These are phyloP conservation scores for Drosophila bipectinata DNA, from an alignment of 1,140 invertebrate genomes.

Conservation along the genomic window DNA sequence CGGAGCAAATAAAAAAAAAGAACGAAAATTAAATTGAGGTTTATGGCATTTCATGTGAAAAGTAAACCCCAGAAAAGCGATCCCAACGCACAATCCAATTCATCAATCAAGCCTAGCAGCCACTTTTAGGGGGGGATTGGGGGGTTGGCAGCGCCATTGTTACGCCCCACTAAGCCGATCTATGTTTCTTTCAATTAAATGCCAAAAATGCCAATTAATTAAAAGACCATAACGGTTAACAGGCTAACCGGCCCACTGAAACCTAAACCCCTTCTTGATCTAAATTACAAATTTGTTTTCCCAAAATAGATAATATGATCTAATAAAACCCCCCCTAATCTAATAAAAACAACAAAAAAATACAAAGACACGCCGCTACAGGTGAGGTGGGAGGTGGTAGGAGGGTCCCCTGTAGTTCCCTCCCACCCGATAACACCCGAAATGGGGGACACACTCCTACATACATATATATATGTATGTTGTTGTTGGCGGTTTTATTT, in stretches of 20 bases:
- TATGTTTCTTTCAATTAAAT: constrained; percentile 68
- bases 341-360: too few species aligned
- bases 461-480: too few species aligned
- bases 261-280: constrained; percentile 35
- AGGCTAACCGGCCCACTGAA: neutral
- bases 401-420: neutral
- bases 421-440: neutral
- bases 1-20: constrained; percentile 21
- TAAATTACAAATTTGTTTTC: constrained; percentile 78
- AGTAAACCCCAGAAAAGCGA: constrained; percentile 38
- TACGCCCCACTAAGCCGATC: constrained; percentile 50
- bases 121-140: too few species aligned
- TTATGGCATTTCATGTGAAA: constrained; percentile 81
- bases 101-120: constrained; percentile 11
- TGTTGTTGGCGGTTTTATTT: constrained; percentile 14
- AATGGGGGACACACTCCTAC: neutral
- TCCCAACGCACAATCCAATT: constrained; percentile 16
- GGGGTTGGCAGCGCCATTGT: constrained; percentile 19
- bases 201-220: constrained; percentile 79
- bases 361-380: constrained; percentile 39
- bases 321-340: constrained; percentile 69
- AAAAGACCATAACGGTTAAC: constrained; percentile 71
- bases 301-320: constrained; percentile 80
- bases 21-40: constrained; percentile 74
- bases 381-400: constrained; percentile 11